Evolutionary conservation across 2,113 vertebrate genomes (phyloP).

Genomic region (Xiphophorus maculatus): DNA sequence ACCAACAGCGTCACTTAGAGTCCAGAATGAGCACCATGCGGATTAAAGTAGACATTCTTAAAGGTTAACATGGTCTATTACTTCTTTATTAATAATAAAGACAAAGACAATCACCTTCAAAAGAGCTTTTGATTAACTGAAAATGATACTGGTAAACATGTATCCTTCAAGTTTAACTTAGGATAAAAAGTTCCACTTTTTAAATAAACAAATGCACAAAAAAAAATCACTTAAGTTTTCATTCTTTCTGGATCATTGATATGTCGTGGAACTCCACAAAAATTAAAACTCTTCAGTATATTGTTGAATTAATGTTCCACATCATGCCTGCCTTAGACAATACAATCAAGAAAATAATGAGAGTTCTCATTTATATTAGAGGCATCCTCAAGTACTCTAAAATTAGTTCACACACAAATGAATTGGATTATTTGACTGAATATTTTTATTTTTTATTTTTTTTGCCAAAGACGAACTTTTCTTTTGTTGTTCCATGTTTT

Average conservation of each 20-base stretch:
- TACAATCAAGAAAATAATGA: neutral
- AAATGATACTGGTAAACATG: too few relatives aligned
- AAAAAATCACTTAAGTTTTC: too few relatives aligned
- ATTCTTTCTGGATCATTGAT: too few relatives aligned
- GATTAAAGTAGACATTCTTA: neutral
- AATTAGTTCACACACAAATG: neutral
- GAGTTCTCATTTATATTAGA: neutral
- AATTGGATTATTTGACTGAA: neutral
- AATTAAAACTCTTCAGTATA: too few relatives aligned
- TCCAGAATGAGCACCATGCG: neutral
- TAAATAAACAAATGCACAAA: too few relatives aligned
- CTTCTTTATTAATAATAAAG: too few relatives aligned
- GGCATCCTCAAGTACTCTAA: neutral
- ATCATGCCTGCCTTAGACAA: neutral
- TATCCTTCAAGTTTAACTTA: too few relatives aligned
- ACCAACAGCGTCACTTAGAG: neutral
- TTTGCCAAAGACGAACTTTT: neutral
- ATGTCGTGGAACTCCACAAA: too few relatives aligned
- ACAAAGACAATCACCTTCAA: too few relatives aligned
- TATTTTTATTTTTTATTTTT: neutral
- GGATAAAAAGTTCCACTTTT: too few relatives aligned
- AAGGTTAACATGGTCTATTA: too few relatives aligned
- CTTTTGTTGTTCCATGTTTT: neutral
- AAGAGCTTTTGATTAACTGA: too few relatives aligned
- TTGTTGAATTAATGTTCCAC: neutral